Conservation (phyloP, 2,113 vertebrate species). For the Odontesthes bonariensis region DNA sequence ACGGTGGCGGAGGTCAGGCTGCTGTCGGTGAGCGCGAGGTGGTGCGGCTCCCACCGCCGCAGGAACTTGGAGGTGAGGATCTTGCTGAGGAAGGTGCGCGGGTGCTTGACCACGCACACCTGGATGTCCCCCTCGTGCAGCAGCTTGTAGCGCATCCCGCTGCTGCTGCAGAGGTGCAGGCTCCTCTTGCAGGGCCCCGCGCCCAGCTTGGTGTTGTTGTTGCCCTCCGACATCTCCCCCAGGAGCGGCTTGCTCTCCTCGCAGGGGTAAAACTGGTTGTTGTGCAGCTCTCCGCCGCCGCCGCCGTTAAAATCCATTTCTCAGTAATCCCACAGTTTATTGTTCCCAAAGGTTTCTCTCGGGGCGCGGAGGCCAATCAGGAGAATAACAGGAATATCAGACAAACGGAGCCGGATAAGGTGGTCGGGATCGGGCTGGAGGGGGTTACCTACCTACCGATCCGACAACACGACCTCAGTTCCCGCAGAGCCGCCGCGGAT, state of each 20-base stretch:
- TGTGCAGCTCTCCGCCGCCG: slow-evolving; percentile 83
- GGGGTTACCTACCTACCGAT: slow-evolving; percentile 49
- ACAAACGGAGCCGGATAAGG: slow-evolving; percentile 20
- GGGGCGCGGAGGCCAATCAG: too few relatives aligned
- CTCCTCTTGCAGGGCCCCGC: slow-evolving; percentile 90
- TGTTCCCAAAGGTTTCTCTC: slow-evolving; percentile 28
- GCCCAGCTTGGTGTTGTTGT: slow-evolving; percentile 87
- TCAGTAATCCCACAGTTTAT: slow-evolving; percentile 53
- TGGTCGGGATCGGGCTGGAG: slow-evolving; percentile 40
- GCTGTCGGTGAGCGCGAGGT: slow-evolving; percentile 93
- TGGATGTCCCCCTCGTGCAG: slow-evolving; percentile 99
- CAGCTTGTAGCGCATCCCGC: slow-evolving; percentile 96
- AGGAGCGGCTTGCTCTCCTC: slow-evolving; percentile 95
- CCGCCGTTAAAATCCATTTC: slow-evolving; percentile 88
- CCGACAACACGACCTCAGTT: slow-evolving; percentile 66
- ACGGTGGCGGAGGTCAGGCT: slow-evolving; percentile 95
- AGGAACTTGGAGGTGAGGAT: slow-evolving; percentile 98
- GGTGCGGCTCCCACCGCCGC: slow-evolving; percentile 97
- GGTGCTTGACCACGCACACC: slow-evolving; percentile 97
- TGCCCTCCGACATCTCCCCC: slow-evolving; percentile 89
- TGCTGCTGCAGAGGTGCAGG: slow-evolving; percentile 88
- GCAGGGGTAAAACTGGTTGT: slow-evolving; percentile 87
- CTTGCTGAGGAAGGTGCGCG: slow-evolving; percentile 98
- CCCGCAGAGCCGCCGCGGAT: slow-evolving; percentile 28
- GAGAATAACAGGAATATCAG: not conserved